Evolutionary conservation across 2,797 vertebrate species (phyloP).

Genomic region (Nannoperca australis): DNA sequence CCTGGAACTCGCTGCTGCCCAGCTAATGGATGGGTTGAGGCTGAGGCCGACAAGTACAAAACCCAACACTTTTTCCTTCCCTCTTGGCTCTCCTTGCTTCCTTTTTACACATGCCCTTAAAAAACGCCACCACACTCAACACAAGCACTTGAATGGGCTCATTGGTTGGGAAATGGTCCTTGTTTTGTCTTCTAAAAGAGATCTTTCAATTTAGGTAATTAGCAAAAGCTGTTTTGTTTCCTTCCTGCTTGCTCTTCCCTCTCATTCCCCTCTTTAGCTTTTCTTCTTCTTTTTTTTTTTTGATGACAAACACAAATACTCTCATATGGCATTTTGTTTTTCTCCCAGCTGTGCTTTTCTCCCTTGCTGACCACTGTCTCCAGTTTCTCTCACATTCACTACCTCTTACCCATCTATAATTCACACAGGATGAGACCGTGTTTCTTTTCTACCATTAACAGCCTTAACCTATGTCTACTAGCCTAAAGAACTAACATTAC

Average conservation of each 20-base stretch:
- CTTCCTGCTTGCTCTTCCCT: constrained; percentile 41
- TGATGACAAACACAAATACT: constrained; percentile 35
- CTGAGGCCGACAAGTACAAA: constrained; percentile 47
- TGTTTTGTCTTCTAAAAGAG: constrained; percentile 38
- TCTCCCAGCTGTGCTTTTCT: constrained; percentile 50
- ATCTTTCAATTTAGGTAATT: constrained; percentile 56
- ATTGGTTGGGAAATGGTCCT: constrained; percentile 39
- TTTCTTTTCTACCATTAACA: constrained; percentile 50
- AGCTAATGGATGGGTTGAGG: constrained; percentile 50
- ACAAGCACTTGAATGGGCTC: constrained; percentile 28
- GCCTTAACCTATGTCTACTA: constrained; percentile 20
- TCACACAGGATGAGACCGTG: constrained; percentile 51
- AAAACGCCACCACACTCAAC: background rate
- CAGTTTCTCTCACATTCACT: constrained; percentile 53
- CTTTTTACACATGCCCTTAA: constrained; percentile 28
- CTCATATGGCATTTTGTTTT: constrained; percentile 50
- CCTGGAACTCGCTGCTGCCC: constrained; percentile 39
- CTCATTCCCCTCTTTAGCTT: constrained; percentile 35
- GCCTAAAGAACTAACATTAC: constrained; percentile 12
- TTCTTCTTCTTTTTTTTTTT: constrained; percentile 17
- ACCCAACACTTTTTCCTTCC: constrained; percentile 15
- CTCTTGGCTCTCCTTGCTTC: constrained; percentile 10
- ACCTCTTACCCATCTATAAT: constrained; percentile 68
- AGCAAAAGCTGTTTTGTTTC: constrained; percentile 48
- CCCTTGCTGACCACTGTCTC: constrained; percentile 53